Conservation (phyloP, 1,140 invertebrate species). For the Meloidogyne exigua region DNA sequence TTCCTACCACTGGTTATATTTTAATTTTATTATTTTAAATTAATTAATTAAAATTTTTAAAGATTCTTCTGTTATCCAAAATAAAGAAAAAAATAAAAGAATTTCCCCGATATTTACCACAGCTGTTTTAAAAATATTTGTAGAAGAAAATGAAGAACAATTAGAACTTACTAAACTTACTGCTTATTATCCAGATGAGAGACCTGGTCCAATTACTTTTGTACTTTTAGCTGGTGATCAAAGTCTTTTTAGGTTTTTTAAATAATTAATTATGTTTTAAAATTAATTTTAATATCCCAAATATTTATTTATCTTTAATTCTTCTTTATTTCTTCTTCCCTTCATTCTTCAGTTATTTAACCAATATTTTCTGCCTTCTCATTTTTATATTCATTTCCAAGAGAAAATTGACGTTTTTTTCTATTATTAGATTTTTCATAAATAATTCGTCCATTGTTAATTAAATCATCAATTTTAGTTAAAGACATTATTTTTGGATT, state of each 20-base stretch:
- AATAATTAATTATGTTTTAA: too few relatives aligned
- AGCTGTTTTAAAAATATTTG: conserved; percentile 44
- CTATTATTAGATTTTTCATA: not conserved
- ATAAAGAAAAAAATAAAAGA: not conserved
- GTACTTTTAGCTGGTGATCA: conserved; percentile 51
- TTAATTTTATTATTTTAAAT: not conserved
- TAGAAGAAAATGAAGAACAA: conserved; percentile 59
- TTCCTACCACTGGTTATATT: not conserved
- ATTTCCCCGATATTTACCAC: conserved; percentile 55
- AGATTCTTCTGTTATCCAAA: conserved; percentile 3
- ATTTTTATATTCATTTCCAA: not conserved
- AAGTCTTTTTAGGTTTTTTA: conserved; percentile 33
- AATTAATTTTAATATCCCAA: too few relatives aligned
- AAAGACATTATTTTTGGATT: not conserved
- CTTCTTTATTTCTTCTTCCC: not conserved
- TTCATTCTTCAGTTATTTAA: not conserved
- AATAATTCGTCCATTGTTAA: too few relatives aligned
- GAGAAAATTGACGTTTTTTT: not conserved
- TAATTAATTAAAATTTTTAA: not conserved
- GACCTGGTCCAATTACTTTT: conserved; percentile 52
- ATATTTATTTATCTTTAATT: too few relatives aligned
- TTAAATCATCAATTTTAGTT: too few relatives aligned
- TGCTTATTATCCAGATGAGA: conserved; percentile 54
- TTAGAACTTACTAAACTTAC: conserved; percentile 52
- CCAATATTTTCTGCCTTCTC: not conserved